Evolutionary conservation across 2,797 vertebrate species (phyloP), one percentile per base, ranked within the genome.

Genomic region (Anguilla anguilla): DNA sequence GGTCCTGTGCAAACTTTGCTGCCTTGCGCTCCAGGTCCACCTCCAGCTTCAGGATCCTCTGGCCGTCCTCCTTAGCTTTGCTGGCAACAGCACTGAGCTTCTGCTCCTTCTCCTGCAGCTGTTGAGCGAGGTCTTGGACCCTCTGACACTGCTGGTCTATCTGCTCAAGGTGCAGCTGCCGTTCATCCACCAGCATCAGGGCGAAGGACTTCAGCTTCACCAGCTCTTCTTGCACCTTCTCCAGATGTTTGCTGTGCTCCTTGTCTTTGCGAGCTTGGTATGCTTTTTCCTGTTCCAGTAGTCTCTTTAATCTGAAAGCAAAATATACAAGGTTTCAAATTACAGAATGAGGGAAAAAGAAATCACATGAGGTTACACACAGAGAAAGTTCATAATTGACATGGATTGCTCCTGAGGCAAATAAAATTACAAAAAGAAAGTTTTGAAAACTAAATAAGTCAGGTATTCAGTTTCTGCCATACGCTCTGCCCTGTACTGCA

Each of bases 171-270:
- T 99, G 97, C 94, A 99, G 97, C 94, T 99, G 98, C 86, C 97
- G 97, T 92, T 99, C 98, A 94, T 99, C 99, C 90, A 99, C 98
- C 94, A 99, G 95, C 98, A 99, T 98, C 92, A 99, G 96, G 89
- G 98, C 97, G 92, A 99, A 99, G 35, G 98, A 99, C 92, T 99
- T 99, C 31, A 99, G 95, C 89, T 99, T 99, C 79, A 99, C 97
- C 87, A 99, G 95, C 92, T 99, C 98, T 88, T 98, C 98, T 89
- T 96, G 96, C 84, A 98, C 94, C 92, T 98, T 99, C 92, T 91
- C 94, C 91, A 99, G 95, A 69, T 96, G 95, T 92, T 97, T 98
- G 13, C 95, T 96, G 88, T 99, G 97, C 88, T 99, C 98, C 91
- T 96, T 99, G 90, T 99, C 98, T 89, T 99, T 99, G 49, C 96